Conservation (phyloP, 2,888 invertebrate species). For the Busseola fusca region DNA sequence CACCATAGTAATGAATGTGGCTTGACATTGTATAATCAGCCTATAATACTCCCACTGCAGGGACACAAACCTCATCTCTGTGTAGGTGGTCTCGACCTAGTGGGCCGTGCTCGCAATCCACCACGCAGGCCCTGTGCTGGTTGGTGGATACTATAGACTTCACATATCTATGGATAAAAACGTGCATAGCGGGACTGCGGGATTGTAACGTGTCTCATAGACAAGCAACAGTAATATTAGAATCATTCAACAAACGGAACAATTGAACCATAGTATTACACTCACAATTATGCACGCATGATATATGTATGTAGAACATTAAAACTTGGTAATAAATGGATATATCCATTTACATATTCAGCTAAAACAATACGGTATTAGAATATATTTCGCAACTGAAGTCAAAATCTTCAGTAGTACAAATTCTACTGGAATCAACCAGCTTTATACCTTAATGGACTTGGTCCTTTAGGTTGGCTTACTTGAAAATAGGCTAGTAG, state of each 20-base stretch:
- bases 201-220: conserved; percentile 57
- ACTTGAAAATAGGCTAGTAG: conserved; percentile 38
- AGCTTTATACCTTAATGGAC: conserved; percentile 8
- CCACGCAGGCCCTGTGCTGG: neutral
- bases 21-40: neutral
- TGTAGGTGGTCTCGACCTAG: no score
- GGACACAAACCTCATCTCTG: neutral
- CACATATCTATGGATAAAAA: conserved; percentile 28
- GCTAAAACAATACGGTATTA: conserved; percentile 30
- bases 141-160: neutral
- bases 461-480: conserved; percentile 29
- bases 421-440: conserved; percentile 21
- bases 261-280: conserved; percentile 5
- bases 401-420: conserved; percentile 18
- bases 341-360: conserved; percentile 33
- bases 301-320: conserved; percentile 34
- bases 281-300: conserved; percentile 24
- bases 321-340: conserved; percentile 49
- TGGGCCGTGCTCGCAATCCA: neutral
- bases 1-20: conserved; percentile 18
- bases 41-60: no score
- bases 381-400: conserved; percentile 31
- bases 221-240: conserved; percentile 44
- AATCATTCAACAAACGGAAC: conserved; percentile 40
- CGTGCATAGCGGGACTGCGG: conserved; percentile 68